Evolutionary conservation across 2,797 vertebrate genomes (phyloP), one percentile per base, ranked within the genome.

Genomic region (Eremophila alpestris): DNA sequence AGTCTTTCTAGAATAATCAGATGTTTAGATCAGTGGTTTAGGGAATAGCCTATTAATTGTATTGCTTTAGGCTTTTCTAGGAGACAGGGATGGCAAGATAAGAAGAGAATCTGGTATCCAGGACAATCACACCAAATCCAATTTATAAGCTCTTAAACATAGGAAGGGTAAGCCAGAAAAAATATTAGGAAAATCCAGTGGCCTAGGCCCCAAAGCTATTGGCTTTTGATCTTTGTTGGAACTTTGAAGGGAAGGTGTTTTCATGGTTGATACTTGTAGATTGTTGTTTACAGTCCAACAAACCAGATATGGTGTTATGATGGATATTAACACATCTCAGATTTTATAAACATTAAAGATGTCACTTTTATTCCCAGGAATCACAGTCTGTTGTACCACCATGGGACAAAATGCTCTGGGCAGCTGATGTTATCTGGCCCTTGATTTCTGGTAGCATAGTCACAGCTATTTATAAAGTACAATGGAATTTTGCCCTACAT

Each of bases 41-140:
- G 8, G 64, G 46, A 94, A 70, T 8, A 92, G 56, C 56, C 65
- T 90, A 71, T 94, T 94, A 94, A 92, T 73, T 91, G 83, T 45
- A 65, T 70, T 87, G 70, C 94, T 96, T 82, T 84, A 70, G 80
- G 91, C 52, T 91, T 29, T 93, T 91, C 70, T 87, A 90, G 74
- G 65, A 91, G 84, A 77, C 26, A 71, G 68, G 64, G 49, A 64
- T 88, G 34, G 36, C 51, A 59, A 88, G 87, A 94, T 90, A 94
- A 96, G 73, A 89, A 86, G 26, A 87, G 59, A 93, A 83, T 79
- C 70, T 80, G 41, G 29, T 79, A 93, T 89, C 49, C 49, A 41
- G 70, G 45, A 76, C 85, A 84, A 54, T 89, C 76, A 69, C 46
- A 75, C 48, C 10, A 79, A 94, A 94, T 76, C 38, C 27, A 86